phyloP scores from a whole-genome alignment of 2,113 vertebrate species.

The Onychostruthus taczanowskii region DNA sequence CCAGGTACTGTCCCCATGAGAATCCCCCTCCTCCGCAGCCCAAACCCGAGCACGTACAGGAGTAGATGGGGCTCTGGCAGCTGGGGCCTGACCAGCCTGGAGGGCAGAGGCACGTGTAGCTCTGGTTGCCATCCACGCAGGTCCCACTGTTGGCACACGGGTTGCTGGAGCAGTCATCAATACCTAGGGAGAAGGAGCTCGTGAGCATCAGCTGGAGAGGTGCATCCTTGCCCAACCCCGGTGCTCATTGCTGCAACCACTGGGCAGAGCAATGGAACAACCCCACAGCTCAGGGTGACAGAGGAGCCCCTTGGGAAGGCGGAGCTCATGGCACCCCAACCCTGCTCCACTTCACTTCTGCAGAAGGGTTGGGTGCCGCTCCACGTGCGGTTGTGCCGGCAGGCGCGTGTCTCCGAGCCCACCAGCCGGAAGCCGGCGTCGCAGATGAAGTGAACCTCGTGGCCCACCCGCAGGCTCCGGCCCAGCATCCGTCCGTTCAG shows the following conservation, averaged over 20 bases:
- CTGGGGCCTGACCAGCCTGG: conserved; percentile 80
- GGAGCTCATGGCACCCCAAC: rapidly evolving
- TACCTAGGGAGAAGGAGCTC: conserved; percentile 63
- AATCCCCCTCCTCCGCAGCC: rapidly evolving
- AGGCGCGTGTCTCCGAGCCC: conserved; percentile 79
- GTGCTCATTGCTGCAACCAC: not conserved
- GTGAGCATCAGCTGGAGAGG: not conserved
- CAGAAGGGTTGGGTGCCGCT: conserved; percentile 78
- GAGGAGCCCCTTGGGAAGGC: rapidly evolving
- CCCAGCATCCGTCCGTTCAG: conserved; percentile 80
- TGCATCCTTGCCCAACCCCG: rapidly evolving
- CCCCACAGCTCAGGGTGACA: rapidly evolving
- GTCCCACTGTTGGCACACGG: conserved; percentile 83
- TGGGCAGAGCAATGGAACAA: not conserved
- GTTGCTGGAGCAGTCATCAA: conserved; percentile 78
- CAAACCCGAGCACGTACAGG: conserved; percentile 69
- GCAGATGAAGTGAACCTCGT: conserved; percentile 84
- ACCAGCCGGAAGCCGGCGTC: conserved; percentile 74
- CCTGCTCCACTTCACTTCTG: conserved; percentile 63
- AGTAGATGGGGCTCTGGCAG: conserved; percentile 78
- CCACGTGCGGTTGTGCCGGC: conserved; percentile 79
- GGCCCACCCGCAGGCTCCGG: conserved; percentile 65
- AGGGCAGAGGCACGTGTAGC: conserved; percentile 79
- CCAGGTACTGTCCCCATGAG: not conserved
- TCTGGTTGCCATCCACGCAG: conserved; percentile 78